Evolutionary conservation across 2,113 vertebrate species (phyloP).

Genomic region (Crypturellus undulatus): DNA sequence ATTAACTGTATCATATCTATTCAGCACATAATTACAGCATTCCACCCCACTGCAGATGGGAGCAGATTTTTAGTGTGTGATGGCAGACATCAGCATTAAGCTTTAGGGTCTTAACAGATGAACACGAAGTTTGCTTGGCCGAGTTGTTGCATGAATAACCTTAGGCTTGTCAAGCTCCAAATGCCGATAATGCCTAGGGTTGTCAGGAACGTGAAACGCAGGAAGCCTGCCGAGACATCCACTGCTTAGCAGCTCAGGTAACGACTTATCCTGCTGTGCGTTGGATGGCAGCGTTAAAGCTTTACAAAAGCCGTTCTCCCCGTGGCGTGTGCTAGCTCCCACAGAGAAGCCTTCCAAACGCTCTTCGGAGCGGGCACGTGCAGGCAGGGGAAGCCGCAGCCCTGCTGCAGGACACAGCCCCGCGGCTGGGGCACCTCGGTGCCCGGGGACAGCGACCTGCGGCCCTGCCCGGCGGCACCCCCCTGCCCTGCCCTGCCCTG

Average conservation of each 20-base stretch:
- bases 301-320: background rate
- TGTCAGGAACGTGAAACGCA: background rate
- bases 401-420: too few relatives aligned
- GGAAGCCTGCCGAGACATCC: background rate
- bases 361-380: too few relatives aligned
- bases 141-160: background rate
- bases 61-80: background rate
- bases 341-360: too few relatives aligned
- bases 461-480: too few relatives aligned
- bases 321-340: too few relatives aligned
- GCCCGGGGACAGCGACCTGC: too few relatives aligned
- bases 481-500: rapidly evolving
- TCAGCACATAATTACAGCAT: background rate
- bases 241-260: background rate
- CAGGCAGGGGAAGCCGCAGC: too few relatives aligned
- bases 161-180: background rate
- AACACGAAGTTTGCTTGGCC: background rate
- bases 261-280: too few relatives aligned
- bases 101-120: background rate
- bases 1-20: background rate
- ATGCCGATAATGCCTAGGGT: background rate
- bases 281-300: too few relatives aligned
- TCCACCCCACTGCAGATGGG: background rate
- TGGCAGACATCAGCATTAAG: background rate
- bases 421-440: too few relatives aligned